phyloP scores from a whole-genome alignment of 37 sponge, comb jelly and placozoan genomes.

The Chondrosia reniformis region DNA sequence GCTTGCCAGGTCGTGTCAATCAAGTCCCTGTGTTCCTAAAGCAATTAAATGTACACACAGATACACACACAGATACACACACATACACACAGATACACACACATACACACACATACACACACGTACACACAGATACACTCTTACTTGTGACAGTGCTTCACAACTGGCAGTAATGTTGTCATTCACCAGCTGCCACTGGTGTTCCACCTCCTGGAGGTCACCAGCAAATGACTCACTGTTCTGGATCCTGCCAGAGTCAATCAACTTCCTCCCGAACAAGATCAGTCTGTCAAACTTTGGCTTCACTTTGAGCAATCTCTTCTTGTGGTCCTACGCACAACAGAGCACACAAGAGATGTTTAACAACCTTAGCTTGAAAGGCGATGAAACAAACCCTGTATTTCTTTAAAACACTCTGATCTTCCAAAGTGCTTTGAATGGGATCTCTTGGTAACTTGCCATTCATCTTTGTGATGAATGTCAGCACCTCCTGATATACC shows the following conservation, averaged over 20 bases:
- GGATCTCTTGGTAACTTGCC: not conserved
- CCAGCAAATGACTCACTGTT: not conserved
- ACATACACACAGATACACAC: not conserved
- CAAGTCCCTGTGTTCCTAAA: not conserved
- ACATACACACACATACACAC: not conserved
- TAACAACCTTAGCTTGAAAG: not conserved
- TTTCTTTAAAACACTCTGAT: not conserved
- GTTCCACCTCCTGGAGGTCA: not conserved
- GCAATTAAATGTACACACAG: not conserved
- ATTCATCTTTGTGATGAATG: not conserved
- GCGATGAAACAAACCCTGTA: not conserved
- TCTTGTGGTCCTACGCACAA: not conserved
- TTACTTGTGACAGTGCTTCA: not conserved
- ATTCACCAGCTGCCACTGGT: not conserved
- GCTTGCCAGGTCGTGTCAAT: not conserved
- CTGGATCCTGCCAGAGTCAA: not conserved
- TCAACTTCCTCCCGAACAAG: not conserved
- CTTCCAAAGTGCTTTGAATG: not conserved
- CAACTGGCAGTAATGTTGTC: not conserved
- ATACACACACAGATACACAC: not conserved
- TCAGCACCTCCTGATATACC: slow-evolving; percentile 3
- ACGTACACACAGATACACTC: not conserved
- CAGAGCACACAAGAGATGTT: not conserved
- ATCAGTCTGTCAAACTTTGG: not conserved
- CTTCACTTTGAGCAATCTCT: not conserved